Evolutionary conservation across 2,888 invertebrate genomes (phyloP).

Genomic region (Gymnosoma rotundatum): DNA sequence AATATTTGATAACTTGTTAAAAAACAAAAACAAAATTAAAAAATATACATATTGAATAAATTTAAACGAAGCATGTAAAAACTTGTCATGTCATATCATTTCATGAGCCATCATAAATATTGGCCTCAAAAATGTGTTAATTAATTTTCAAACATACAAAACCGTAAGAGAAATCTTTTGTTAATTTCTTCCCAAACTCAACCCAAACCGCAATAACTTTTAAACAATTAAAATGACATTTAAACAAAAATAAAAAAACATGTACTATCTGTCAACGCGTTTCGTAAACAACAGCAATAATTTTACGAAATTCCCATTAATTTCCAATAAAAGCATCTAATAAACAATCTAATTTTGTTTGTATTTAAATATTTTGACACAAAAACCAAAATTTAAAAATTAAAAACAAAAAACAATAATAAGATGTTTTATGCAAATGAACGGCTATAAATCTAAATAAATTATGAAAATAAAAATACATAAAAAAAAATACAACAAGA

Average conservation of each 20-base stretch:
- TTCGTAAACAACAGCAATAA: constrained; percentile 16
- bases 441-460: constrained; percentile 51
- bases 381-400: not conserved
- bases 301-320: constrained; percentile 38
- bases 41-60: not conserved
- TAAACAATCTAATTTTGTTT: constrained; percentile 36
- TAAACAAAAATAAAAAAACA: constrained; percentile 19
- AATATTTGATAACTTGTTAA: not conserved
- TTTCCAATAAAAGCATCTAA: constrained; percentile 56
- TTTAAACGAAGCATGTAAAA: constrained; percentile 17
- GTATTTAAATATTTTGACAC: constrained; percentile 22
- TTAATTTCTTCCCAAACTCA: not conserved
- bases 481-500: not conserved
- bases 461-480: constrained; percentile 4
- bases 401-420: constrained; percentile 20
- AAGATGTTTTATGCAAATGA: constrained; percentile 62
- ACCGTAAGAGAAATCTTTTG: not conserved
- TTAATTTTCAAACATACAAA: constrained; percentile 17
- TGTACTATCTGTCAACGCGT: constrained; percentile 55
- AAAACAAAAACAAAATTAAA: too few species aligned
- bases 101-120: constrained; percentile 26
- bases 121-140: constrained; percentile 19
- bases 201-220: constrained; percentile 46
- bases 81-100: constrained; percentile 21
- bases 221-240: constrained; percentile 45